Evolutionary conservation across 2,113 vertebrate species (phyloP), one percentile per base, ranked within the genome.

Genomic region (Narcine bancroftii): DNA sequence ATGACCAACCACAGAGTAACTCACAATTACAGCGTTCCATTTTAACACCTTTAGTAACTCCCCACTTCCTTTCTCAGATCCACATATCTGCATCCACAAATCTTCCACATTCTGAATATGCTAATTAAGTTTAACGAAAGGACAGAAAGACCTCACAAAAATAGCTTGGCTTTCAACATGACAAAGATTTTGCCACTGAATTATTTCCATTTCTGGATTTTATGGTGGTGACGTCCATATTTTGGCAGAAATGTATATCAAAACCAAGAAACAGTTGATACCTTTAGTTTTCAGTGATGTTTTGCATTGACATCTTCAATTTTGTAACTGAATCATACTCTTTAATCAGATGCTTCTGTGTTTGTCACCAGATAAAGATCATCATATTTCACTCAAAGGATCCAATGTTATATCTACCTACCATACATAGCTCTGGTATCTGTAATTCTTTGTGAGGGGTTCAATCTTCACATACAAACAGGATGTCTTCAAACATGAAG

Each of bases 391-490:
- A 83, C 56, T 13, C 4, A 56, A 81, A 50, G 45, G 33, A 7
- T 60, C 50, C n/a, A 56, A 36, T 85, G 19, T 60, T n/a, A 87
- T 21, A 53, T 39, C 6, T 60, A 60, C 81, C 81, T 60, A 87
- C 81, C 81, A 33, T 60, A 83, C 81, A 33, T 60, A 83, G 11
- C 2, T 17, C 33, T 33, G 29, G 26, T 53, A 60, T 39, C 60
- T 17, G 13, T 87, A 50, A 87, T 63, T 60, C 81, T 87, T 81
- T 21, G 50, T 17, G 50, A 83, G 81, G 36, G 36, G 15, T 36
- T 87, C 15, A 21, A 21, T 60, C 53, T 87, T 87, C 81, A 87
- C 56, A 17, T 36, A 87, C 33, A 87, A 87, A 87, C 33, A 87
- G 81, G 56, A 63, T 33, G 4, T 6, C 47, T 15, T 36, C 33